phyloP scores from a whole-genome alignment of 2,797 vertebrate genomes.

The Pterois miles region DNA sequence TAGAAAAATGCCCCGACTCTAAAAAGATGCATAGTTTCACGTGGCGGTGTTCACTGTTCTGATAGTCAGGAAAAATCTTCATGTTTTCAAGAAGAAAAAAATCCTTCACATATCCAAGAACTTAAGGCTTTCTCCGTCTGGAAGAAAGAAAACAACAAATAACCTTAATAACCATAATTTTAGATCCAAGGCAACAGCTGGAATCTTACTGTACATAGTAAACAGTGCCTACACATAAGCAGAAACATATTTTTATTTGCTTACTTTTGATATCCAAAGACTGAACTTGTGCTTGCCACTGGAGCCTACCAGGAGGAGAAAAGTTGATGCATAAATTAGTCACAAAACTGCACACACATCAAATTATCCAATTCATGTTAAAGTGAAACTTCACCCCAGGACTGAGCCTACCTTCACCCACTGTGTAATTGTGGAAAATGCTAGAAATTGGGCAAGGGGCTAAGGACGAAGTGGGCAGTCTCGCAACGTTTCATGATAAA shows the following conservation, averaged over 20 bases:
- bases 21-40: constrained; percentile 55
- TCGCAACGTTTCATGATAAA: no score
- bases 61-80: constrained; percentile 10
- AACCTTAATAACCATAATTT: background rate
- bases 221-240: background rate
- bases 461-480: no score
- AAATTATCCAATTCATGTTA: background rate
- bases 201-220: background rate
- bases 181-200: background rate
- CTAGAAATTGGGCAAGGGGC: no score
- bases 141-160: constrained; percentile 38
- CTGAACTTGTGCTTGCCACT: constrained; percentile 43
- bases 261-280: constrained; percentile 77
- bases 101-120: background rate
- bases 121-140: constrained; percentile 93
- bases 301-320: constrained; percentile 59
- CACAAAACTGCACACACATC: background rate
- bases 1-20: constrained; percentile 11
- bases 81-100: constrained; percentile 27
- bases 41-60: background rate
- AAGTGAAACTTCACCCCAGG: background rate
- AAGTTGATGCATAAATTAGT: background rate
- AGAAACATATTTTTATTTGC: background rate
- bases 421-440: no score
- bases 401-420: no score